Evolutionary conservation across 2,797 vertebrate species (phyloP).

Genomic region (Lemur catta): DNA sequence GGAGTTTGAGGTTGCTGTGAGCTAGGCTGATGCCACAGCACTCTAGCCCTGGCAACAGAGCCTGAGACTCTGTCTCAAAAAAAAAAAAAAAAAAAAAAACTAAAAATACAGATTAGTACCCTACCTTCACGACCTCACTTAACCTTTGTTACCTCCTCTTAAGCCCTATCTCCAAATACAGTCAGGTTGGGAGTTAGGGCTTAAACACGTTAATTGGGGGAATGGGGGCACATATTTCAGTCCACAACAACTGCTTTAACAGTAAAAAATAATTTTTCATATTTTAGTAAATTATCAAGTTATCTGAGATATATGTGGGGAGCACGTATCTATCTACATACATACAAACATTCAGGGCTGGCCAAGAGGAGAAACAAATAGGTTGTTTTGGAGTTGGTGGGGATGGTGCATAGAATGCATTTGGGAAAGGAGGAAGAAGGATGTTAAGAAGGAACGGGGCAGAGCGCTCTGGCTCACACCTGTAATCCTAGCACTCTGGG

Average conservation of each 20-base stretch:
- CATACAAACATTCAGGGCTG: neutral
- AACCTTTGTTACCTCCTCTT: neutral
- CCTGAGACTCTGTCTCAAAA: no score
- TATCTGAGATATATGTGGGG: neutral
- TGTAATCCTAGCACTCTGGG: no score
- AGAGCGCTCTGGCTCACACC: no score
- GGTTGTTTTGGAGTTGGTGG: neutral
- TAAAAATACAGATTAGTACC: neutral
- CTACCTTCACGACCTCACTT: neutral
- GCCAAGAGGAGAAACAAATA: neutral
- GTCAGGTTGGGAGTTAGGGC: neutral
- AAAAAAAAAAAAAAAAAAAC: no score
- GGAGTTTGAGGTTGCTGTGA: no score
- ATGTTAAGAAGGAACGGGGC: neutral
- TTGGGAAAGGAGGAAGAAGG: neutral
- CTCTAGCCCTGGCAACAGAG: no score
- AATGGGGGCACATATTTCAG: neutral
- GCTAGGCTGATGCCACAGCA: no score
- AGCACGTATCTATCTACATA: neutral
- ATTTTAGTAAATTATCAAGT: conserved; percentile 48
- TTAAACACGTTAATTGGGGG: neutral
- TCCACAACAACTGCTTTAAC: neutral
- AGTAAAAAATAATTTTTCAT: conserved; percentile 19
- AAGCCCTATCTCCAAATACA: neutral
- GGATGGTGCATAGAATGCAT: neutral